These are phyloP conservation scores for Turritopsis rubra DNA, from an alignment of 30 jellyfish, hydroid and myxozoan species.

Conservation along the genomic window DNA sequence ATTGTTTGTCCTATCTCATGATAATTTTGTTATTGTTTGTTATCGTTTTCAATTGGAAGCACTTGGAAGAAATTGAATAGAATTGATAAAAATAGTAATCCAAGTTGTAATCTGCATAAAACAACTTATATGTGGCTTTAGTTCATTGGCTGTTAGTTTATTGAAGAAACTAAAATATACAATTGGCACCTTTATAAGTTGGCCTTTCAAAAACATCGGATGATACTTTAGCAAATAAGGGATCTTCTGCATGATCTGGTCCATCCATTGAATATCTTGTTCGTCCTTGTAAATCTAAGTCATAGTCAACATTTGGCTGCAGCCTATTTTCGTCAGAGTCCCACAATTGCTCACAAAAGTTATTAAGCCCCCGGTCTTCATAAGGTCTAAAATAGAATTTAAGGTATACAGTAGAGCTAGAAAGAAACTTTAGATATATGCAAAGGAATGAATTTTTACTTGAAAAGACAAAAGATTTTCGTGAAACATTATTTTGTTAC, in stretches of 20 bases:
- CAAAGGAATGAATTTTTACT: not conserved
- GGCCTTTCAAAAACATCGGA: slow-evolving; percentile 54
- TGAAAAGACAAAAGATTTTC: no score
- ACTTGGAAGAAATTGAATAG: no score
- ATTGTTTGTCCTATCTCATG: no score
- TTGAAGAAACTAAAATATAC: not conserved
- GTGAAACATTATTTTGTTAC: no score
- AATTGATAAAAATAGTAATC: no score
- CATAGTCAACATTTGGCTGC: slow-evolving; percentile 61
- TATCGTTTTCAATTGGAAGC: not conserved
- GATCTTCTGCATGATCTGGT: slow-evolving; percentile 84
- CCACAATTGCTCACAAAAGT: slow-evolving; percentile 82
- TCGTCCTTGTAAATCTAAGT: slow-evolving; percentile 71
- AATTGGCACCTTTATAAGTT: slow-evolving; percentile 55
- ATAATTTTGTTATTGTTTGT: no score
- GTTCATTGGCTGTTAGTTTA: no score
- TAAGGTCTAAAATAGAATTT: not conserved
- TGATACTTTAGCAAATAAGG: slow-evolving; percentile 63
- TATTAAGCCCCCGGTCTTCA: slow-evolving; percentile 43
- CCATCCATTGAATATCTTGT: slow-evolving; percentile 86
- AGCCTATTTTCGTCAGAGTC: slow-evolving; percentile 61
- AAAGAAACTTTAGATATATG: not conserved
- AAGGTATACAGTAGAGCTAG: not conserved
- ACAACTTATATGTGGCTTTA: no score
- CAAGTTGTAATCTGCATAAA: no score